phyloP scores from a whole-genome alignment of 2,797 vertebrate genomes.

The Cynodonichthys magdalenae region DNA sequence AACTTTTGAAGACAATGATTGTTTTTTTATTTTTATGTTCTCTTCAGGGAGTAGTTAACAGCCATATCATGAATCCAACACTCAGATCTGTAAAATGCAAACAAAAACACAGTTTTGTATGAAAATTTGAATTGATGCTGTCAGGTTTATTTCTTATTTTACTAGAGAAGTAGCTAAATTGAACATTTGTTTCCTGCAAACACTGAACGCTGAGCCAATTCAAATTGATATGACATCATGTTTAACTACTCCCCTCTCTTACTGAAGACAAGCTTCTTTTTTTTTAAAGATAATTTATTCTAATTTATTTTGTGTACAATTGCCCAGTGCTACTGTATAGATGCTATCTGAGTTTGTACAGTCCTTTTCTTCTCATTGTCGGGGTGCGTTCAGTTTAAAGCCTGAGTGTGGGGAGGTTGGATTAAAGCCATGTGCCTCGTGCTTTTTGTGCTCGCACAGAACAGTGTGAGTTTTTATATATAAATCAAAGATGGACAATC shows the following conservation, averaged over 20 bases:
- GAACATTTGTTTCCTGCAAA: conserved; percentile 81
- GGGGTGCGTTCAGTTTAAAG: conserved; percentile 68
- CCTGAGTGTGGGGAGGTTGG: conserved; percentile 68
- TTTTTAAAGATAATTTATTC: conserved; percentile 79
- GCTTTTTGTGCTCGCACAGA: conserved; percentile 46
- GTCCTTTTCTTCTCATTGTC: conserved; percentile 68
- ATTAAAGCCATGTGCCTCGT: conserved; percentile 78
- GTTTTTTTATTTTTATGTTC: conserved; percentile 47
- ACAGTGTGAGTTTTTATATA: conserved; percentile 48
- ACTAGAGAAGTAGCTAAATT: conserved; percentile 51
- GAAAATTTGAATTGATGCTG: neutral
- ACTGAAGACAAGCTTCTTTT: conserved; percentile 50
- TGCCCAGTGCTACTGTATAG: conserved; percentile 81
- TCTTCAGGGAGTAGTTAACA: conserved; percentile 69
- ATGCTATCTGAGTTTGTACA: conserved; percentile 74
- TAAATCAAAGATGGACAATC: conserved; percentile 74
- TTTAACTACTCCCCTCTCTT: conserved; percentile 66
- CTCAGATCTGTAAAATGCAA: neutral
- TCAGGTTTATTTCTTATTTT: conserved; percentile 3
- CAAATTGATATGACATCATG: conserved; percentile 44
- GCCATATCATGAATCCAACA: neutral
- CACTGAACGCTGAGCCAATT: conserved; percentile 81
- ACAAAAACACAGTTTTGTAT: too few relatives aligned
- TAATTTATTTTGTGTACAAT: conserved; percentile 83
- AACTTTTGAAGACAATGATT: conserved; percentile 81